Conservation (phyloP, 2,797 vertebrate species). For the Myotis findleyi region DNA sequence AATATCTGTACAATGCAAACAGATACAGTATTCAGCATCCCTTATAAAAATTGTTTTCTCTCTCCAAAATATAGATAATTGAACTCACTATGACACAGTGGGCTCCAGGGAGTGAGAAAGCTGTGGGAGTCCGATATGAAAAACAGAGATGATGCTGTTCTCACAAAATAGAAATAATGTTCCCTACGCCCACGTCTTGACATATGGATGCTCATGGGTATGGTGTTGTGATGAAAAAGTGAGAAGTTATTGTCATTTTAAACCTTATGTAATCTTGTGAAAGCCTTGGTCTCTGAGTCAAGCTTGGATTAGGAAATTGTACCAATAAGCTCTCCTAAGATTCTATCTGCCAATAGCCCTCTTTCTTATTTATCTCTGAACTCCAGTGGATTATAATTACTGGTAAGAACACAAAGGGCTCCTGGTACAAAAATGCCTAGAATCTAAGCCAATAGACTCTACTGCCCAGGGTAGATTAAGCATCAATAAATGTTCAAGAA, state of each 20-base stretch:
- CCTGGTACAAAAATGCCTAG: not conserved
- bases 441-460: not conserved
- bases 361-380: not conserved
- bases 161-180: slow-evolving; percentile 62
- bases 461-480: not conserved
- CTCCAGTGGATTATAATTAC: not conserved
- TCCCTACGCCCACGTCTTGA: slow-evolving; percentile 54
- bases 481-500: not conserved
- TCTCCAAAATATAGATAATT: slow-evolving; percentile 23
- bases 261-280: slow-evolving; percentile 52
- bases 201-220: slow-evolving; percentile 39
- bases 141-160: slow-evolving; percentile 38
- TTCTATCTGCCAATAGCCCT: not conserved
- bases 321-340: not conserved
- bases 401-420: not conserved
- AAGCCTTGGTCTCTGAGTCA: slow-evolving; percentile 48
- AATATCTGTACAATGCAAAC: not conserved
- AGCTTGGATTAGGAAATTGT: slow-evolving; percentile 22
- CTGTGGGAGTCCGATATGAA: not conserved
- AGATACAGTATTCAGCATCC: not conserved
- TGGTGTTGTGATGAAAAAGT: slow-evolving; percentile 27
- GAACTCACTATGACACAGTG: not conserved
- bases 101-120: not conserved
- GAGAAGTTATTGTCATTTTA: slow-evolving; percentile 58
- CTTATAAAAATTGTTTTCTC: slow-evolving; percentile 28